Conservation (phyloP, 2,797 vertebrate species). For the Harpagifer antarcticus region DNA sequence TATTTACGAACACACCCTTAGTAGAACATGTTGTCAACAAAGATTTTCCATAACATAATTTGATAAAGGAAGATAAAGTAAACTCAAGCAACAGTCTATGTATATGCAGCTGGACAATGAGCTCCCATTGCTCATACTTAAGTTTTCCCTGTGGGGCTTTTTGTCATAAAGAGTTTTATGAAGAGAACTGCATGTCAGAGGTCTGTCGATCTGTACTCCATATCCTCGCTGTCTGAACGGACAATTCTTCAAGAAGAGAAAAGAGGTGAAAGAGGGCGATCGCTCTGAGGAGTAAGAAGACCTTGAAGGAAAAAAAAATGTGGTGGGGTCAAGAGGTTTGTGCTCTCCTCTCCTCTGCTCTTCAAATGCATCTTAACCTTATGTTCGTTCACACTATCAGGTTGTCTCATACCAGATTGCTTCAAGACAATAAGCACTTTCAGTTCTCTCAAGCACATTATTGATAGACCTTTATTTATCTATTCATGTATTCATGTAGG, state of each 20-base stretch:
- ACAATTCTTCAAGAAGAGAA: constrained; percentile 13
- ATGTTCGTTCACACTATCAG: background rate
- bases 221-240: constrained; percentile 10
- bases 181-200: constrained; percentile 18
- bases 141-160: background rate
- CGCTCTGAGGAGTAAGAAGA: background rate
- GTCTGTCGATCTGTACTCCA: constrained; percentile 11
- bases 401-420: background rate
- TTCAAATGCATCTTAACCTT: constrained; percentile 9
- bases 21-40: constrained; percentile 1
- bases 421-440: background rate
- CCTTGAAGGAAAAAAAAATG: constrained; percentile 1
- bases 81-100: background rate
- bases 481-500: too few relatives aligned
- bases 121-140: background rate
- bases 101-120: background rate
- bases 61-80: background rate
- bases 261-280: constrained; percentile 29
- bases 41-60: background rate
- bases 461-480: background rate
- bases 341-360: constrained; percentile 17
- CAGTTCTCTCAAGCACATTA: background rate
- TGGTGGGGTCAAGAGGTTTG: constrained; percentile 11
- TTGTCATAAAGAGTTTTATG: background rate
- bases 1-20: too few relatives aligned